These are phyloP conservation scores for Perccottus glenii DNA, from an alignment of 2,113 vertebrate genomes.

Conservation along the genomic window DNA sequence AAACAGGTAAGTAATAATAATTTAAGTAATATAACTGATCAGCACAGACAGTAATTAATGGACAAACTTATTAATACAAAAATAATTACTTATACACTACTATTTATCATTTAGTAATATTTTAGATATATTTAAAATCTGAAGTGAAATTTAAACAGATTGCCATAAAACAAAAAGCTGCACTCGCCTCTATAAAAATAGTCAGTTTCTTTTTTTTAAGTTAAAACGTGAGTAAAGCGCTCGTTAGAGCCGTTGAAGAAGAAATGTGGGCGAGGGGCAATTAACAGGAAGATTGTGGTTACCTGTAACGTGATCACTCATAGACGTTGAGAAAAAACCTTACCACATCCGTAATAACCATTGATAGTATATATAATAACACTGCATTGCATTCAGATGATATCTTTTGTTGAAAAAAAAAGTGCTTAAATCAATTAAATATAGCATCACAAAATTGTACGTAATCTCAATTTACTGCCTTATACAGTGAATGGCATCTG, in stretches of 20 bases:
- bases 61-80: too few relatives aligned
- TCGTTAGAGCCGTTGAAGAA: constrained; percentile 17
- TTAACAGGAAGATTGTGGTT: constrained; percentile 54
- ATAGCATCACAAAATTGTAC: too few relatives aligned
- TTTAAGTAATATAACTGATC: background rate
- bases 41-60: background rate
- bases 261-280: constrained; percentile 24
- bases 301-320: constrained; percentile 68
- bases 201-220: too few relatives aligned
- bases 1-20: background rate
- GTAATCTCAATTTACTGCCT: too few relatives aligned
- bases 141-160: too few relatives aligned
- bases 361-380: too few relatives aligned
- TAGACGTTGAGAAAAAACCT: constrained; percentile 24
- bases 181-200: too few relatives aligned
- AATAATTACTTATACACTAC: too few relatives aligned
- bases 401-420: background rate
- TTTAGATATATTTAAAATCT: too few relatives aligned
- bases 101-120: too few relatives aligned
- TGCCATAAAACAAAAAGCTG: too few relatives aligned
- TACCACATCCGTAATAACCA: background rate
- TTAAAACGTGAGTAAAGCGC: constrained; percentile 14
- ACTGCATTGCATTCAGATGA: background rate
- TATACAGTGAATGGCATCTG: background rate
- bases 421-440: background rate